Percentiles rank a stretch among this genome's conserved stretches.
Evolutionary conservation across 2,113 vertebrate species (phyloP).

Genomic region (Pachycephala philippinensis): DNA sequence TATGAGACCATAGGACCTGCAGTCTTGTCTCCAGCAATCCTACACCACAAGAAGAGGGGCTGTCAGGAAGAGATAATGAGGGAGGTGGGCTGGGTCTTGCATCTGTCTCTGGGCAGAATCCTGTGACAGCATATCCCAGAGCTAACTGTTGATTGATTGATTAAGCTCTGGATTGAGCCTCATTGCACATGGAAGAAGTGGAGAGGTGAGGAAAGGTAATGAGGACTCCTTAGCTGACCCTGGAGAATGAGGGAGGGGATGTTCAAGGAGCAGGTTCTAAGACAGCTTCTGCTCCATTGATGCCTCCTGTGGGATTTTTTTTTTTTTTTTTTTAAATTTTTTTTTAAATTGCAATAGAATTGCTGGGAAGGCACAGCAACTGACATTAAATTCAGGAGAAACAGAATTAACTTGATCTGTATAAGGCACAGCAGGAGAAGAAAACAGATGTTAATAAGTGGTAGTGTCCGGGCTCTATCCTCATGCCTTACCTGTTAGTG

Average conservation of each 20-base stretch:
- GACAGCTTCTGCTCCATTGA: neutral
- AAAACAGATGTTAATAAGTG: neutral
- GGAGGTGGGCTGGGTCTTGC: neutral
- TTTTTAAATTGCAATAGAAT: neutral
- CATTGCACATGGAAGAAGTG: neutral
- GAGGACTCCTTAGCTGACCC: neutral
- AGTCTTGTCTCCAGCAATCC: neutral
- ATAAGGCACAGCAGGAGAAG: neutral
- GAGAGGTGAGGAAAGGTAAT: neutral
- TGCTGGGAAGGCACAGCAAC: neutral
- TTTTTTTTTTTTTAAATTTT: too few relatives aligned
- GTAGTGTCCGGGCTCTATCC: neutral
- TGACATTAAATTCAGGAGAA: neutral
- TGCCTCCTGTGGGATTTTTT: neutral
- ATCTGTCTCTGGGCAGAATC: neutral
- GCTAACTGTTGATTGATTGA: neutral
- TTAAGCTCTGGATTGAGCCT: neutral
- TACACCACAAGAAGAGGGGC: neutral
- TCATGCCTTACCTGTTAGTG: neutral
- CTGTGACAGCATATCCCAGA: neutral
- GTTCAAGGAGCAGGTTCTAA: neutral
- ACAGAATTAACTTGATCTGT: neutral
- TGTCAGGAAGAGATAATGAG: neutral
- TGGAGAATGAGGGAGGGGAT: neutral
- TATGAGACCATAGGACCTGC: neutral